Percentiles rank a stretch among this genome's conserved stretches.
Conservation (phyloP, 2,797 vertebrate species). For the Alexandromys oeconomus region DNA sequence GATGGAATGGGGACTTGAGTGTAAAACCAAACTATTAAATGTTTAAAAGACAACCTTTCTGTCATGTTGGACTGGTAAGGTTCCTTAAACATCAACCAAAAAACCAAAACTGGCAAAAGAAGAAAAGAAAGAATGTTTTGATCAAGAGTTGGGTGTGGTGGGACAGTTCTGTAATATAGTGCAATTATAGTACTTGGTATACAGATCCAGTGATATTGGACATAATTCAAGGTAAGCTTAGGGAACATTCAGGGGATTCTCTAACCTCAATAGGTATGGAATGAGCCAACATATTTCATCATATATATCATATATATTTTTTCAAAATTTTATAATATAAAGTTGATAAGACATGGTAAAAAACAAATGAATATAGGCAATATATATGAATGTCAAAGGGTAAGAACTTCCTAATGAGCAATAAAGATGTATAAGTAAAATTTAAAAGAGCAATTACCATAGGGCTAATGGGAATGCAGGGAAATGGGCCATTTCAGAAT, state of each 20-base stretch:
- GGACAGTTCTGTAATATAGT: background rate
- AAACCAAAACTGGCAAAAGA: background rate
- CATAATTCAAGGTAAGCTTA: background rate
- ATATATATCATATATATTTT: background rate
- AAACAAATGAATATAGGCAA: background rate
- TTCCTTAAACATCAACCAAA: conserved; percentile 27
- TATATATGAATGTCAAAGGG: background rate
- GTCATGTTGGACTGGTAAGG: background rate
- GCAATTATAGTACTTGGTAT: background rate
- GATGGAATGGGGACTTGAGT: background rate
- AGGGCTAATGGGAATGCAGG: background rate
- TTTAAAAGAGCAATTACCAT: background rate
- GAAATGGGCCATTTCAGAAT: background rate
- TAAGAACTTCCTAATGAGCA: background rate
- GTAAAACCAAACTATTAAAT: background rate
- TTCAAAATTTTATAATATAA: background rate
- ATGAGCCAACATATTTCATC: background rate
- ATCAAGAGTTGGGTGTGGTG: background rate
- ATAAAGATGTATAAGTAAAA: background rate
- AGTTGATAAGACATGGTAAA: background rate
- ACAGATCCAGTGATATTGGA: background rate
- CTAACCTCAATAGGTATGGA: background rate
- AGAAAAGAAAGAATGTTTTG: background rate
- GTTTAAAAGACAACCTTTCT: background rate
- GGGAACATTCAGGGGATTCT: background rate